A percentile compares a stretch with the other conserved stretches of the same genome.
phyloP scores from a whole-genome alignment of 2,113 vertebrate genomes.

The Vimba vimba region DNA sequence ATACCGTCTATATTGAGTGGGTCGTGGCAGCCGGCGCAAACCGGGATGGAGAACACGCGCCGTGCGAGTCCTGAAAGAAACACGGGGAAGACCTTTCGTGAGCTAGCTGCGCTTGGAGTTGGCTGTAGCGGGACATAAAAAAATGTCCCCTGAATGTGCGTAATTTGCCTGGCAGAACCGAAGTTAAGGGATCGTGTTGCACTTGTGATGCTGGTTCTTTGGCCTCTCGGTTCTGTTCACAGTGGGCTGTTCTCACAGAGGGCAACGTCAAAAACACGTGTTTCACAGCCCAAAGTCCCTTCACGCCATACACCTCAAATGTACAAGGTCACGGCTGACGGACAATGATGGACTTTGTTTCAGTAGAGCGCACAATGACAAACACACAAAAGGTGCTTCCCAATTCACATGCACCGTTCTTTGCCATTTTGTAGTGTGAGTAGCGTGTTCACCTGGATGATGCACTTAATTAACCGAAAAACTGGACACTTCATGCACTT shows the following conservation, averaged over 20 bases:
- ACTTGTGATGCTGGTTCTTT: background rate
- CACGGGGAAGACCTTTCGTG: background rate
- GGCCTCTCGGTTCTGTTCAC: background rate
- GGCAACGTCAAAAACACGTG: background rate
- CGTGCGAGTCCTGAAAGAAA: background rate
- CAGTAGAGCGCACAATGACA: background rate
- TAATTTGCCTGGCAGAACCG: background rate
- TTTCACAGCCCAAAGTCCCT: background rate
- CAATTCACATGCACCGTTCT: background rate
- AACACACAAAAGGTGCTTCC: background rate
- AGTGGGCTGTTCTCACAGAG: conserved; percentile 1
- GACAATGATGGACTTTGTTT: background rate
- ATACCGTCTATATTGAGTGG: conserved; percentile 34
- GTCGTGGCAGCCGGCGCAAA: background rate
- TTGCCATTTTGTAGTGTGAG: background rate
- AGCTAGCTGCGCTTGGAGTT: background rate
- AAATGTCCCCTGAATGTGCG: background rate
- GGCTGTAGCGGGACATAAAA: background rate
- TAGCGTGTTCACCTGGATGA: background rate
- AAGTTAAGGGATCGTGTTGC: background rate
- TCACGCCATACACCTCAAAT: background rate
- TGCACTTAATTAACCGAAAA: background rate
- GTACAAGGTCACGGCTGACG: conserved; percentile 1
- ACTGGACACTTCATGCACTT: background rate
- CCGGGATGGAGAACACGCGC: background rate